phyloP scores from a whole-genome alignment of 2,113 vertebrate genomes.

The Lepus americanus region DNA sequence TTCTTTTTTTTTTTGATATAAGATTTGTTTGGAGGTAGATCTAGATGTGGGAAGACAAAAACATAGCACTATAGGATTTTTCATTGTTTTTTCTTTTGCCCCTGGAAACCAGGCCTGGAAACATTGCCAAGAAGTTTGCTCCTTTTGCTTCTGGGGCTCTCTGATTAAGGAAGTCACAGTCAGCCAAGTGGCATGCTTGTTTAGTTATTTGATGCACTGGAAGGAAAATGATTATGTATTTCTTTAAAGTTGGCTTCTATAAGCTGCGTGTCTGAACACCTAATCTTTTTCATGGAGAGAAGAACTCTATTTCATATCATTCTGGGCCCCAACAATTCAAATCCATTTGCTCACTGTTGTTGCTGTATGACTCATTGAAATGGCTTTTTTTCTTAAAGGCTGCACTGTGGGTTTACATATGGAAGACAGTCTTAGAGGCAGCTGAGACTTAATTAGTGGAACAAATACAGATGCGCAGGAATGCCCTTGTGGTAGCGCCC shows the following conservation, averaged over 20 bases:
- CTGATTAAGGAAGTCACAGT: neutral
- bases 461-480: constrained; percentile 4
- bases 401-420: constrained; percentile 16
- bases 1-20: neutral
- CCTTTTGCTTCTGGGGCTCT: neutral
- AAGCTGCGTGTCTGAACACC: constrained; percentile 61
- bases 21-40: constrained; percentile 5
- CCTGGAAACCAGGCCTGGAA: neutral
- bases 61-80: neutral
- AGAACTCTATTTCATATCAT: constrained; percentile 46
- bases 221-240: constrained; percentile 20
- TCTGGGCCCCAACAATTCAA: constrained; percentile 58
- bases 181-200: neutral
- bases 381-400: constrained; percentile 49
- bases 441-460: constrained; percentile 65
- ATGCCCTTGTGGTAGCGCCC: neutral
- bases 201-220: constrained; percentile 32
- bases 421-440: constrained; percentile 39
- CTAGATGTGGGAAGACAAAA: constrained; percentile 11
- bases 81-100: constrained; percentile 25
- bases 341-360: constrained; percentile 68
- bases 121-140: neutral
- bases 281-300: constrained; percentile 55
- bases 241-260: constrained; percentile 48
- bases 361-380: constrained; percentile 53